Base-by-base conservation (phyloP, 2,888 invertebrate species). In the Ellobium chinense region DNA sequence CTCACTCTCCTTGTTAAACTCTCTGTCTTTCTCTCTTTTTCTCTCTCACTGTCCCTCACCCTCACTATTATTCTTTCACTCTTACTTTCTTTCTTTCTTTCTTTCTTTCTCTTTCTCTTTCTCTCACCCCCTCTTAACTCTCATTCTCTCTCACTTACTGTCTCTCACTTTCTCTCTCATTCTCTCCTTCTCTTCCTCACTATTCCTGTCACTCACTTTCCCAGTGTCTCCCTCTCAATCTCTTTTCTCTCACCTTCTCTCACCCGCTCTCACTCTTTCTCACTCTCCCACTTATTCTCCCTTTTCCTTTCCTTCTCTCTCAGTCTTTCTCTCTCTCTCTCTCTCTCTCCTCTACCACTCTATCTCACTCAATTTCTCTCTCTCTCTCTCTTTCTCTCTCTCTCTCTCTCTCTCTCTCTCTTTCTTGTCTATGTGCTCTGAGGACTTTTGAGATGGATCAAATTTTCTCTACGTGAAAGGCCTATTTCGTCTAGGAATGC, bases 151-250 rank as follows among this genome's bases (percentile, higher is more conserved):
- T 37, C 69, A 12, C 36, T 12, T n/a, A 21, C 58, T 21, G 18
- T 1, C 62, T 37, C 62, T 54, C 36, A 21, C 21, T 36, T 74
- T 54, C 62, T 14, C 54, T 70, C 60, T 74, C 74, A 21, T 24
- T 63, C 29, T 39, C 74, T 63, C 63, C 62, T 39, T 74, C 74
- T 62, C 62, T 74, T 63, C 37, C n/a, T 62, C 62, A 14, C 62
- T 34, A n/a, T 73, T 34, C 60, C 60, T 73, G 29, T 73, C 73
- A 58, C 60, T 60, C 73, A 34, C 24, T 73, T 46, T 68, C 36
- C 68, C 37, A 36, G 58, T 58, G 27, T 56, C 29, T 27, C 68
- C n/a, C 21, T n/a, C 21, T 58, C 58, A 5, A 5, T 58, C 58
- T 24, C 58, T 58, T 58, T 36, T 34, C 34, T 66, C 34, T 29